Percentiles rank a stretch among this genome's conserved stretches.
phyloP scores from a whole-genome alignment of 2,888 invertebrate genomes.

The Globia sparganii region DNA sequence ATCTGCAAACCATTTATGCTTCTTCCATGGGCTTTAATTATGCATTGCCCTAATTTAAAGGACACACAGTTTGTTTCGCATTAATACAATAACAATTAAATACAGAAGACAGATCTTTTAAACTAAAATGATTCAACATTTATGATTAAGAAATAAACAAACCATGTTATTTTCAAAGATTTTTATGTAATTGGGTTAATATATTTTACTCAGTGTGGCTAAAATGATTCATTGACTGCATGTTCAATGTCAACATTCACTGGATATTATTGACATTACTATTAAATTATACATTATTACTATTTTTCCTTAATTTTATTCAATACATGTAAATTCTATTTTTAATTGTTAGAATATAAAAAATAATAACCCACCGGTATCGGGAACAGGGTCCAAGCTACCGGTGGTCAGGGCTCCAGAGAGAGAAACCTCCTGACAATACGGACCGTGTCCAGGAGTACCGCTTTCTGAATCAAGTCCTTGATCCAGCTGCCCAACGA shows the following conservation, averaged over 20 bases:
- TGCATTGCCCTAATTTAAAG: neutral
- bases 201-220: constrained; percentile 3
- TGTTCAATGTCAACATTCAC: constrained; percentile 11
- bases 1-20: neutral
- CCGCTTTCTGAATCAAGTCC: too few relatives aligned
- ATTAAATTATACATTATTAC: constrained; percentile 3
- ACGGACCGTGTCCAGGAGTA: too few relatives aligned
- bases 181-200: constrained; percentile 9
- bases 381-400: too few relatives aligned
- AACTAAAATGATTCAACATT: constrained; percentile 1
- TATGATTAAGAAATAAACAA: constrained; percentile 10
- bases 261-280: constrained; percentile 1
- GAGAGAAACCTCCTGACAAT: too few relatives aligned
- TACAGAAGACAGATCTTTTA: neutral
- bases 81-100: neutral
- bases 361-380: too few relatives aligned
- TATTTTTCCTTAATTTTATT: too few relatives aligned
- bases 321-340: too few relatives aligned
- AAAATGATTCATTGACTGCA: constrained; percentile 18
- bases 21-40: neutral
- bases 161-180: constrained; percentile 13
- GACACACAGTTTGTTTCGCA: neutral
- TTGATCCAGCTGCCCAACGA: too few relatives aligned
- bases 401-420: too few relatives aligned
- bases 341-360: too few relatives aligned